Percentiles rank a stretch among this genome's conserved stretches.
These are phyloP conservation scores for Eupithecia exiguata DNA, from an alignment of 2,888 invertebrate genomes.

Conservation along the genomic window DNA sequence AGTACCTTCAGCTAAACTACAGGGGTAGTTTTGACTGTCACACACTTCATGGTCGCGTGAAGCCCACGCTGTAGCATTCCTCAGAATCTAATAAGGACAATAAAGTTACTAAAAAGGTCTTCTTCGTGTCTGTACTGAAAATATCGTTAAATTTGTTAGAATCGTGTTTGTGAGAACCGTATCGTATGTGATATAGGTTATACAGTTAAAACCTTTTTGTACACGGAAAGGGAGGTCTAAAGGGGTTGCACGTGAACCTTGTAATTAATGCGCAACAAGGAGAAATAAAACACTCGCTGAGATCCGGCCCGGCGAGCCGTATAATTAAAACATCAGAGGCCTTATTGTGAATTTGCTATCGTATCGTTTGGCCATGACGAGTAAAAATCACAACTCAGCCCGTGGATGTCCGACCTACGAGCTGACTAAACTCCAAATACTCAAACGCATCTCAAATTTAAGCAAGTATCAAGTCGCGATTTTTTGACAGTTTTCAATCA, in stretches of 20 bases:
- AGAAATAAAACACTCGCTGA: conserved; percentile 66
- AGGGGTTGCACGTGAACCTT: conserved; percentile 51
- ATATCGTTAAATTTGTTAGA: background rate
- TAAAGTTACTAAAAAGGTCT: no score
- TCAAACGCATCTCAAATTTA: no score
- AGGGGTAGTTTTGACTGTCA: background rate
- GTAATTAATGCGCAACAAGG: conserved; percentile 74
- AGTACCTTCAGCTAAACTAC: background rate
- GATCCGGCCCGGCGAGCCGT: conserved; percentile 61
- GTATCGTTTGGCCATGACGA: background rate
- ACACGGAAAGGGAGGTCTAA: conserved; percentile 61
- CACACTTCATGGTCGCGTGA: background rate
- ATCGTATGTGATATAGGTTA: conserved; percentile 8
- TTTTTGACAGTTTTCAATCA: no score
- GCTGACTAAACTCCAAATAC: no score
- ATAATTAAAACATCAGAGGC: conserved; percentile 67
- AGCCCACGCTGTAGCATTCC: no score
- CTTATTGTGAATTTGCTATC: background rate
- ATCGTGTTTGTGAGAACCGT: background rate
- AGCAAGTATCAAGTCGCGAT: no score
- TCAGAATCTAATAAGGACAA: no score
- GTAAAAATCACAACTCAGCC: background rate
- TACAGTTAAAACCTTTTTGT: conserved; percentile 58
- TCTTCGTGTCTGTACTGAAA: no score
- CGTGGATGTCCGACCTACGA: background rate